Conservation (phyloP, 2,113 vertebrate species). For the Semnornis frantzii region DNA sequence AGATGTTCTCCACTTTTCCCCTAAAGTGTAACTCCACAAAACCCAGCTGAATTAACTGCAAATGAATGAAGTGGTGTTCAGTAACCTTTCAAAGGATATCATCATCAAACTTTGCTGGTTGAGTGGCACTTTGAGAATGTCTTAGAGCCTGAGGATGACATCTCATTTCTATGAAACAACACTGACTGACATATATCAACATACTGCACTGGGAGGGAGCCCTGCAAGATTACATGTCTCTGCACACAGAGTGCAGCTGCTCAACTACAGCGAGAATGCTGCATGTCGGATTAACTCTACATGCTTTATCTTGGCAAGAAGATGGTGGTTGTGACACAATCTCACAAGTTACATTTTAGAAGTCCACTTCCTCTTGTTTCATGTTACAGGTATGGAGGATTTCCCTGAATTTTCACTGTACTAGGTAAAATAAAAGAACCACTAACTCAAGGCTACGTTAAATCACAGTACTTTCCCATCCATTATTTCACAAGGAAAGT, state of each 20-base stretch:
- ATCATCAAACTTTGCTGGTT: background rate
- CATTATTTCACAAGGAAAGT: background rate
- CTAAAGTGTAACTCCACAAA: background rate
- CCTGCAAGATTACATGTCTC: background rate
- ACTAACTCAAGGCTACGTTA: background rate
- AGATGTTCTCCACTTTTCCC: background rate
- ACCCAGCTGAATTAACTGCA: background rate
- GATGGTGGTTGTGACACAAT: background rate
- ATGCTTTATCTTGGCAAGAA: background rate
- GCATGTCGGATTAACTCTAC: background rate
- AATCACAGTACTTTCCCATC: background rate
- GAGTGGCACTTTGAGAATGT: background rate
- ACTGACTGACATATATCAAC: background rate
- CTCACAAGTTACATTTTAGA: accelerated
- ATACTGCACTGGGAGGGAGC: background rate
- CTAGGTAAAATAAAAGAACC: background rate
- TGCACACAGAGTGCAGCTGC: background rate
- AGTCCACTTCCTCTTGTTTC: background rate
- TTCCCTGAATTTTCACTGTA: background rate
- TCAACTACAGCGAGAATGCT: background rate
- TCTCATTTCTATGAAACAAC: background rate
- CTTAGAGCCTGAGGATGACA: background rate
- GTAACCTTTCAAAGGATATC: background rate
- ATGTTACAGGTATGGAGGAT: background rate
- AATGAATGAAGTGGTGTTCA: background rate